phyloP scores from a whole-genome alignment of 2,888 invertebrate genomes.

The Cerastis rubricosa region DNA sequence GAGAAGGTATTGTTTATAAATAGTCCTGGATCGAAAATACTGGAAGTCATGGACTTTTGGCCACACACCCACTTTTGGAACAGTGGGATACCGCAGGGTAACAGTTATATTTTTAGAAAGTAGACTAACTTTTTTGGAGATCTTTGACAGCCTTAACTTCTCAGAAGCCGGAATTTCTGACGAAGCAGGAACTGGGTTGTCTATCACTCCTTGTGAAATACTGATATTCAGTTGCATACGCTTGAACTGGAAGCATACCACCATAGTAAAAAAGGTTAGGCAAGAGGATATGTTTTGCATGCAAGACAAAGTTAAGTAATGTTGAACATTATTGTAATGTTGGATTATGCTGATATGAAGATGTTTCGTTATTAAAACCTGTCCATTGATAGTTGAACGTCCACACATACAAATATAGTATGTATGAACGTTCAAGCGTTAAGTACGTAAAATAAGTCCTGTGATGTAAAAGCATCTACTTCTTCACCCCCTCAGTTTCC shows the following conservation, averaged over 20 bases:
- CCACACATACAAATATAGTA: too few relatives aligned
- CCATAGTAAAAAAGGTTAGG: background rate
- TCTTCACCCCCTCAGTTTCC: background rate
- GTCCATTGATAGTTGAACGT: too few relatives aligned
- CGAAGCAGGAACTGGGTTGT: background rate
- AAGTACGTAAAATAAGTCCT: background rate
- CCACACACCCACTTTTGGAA: too few relatives aligned
- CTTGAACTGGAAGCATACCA: background rate
- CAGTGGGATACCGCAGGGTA: too few relatives aligned
- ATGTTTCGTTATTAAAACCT: background rate
- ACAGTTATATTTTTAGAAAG: background rate
- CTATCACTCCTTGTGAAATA: background rate
- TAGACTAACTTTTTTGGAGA: background rate
- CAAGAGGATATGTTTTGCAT: background rate
- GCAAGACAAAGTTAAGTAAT: background rate
- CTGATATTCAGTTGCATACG: background rate
- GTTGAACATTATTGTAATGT: background rate
- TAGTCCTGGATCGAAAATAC: background rate
- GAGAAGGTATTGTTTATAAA: background rate
- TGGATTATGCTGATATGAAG: background rate
- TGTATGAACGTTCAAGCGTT: too few relatives aligned
- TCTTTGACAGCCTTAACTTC: background rate
- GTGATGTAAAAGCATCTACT: conserved; percentile 11
- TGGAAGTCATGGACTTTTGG: too few relatives aligned
- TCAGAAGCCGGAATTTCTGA: background rate